These are phyloP conservation scores for Oreotrochilus melanogaster DNA, from an alignment of 2,113 vertebrate genomes.

Conservation along the genomic window DNA sequence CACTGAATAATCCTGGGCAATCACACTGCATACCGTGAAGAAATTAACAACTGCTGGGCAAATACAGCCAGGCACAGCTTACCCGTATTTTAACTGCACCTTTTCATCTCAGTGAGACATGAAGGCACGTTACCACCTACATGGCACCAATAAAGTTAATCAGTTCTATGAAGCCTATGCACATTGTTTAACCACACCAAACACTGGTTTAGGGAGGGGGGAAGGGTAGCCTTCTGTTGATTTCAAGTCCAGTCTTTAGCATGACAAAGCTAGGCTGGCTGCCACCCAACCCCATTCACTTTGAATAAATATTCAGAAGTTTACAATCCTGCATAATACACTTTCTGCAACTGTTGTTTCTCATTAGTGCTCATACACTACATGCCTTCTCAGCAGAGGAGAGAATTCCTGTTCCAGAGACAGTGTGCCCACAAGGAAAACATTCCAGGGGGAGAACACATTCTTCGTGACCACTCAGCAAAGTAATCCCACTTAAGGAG, in stretches of 20 bases:
- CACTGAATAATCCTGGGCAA: background rate
- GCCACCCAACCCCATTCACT: conserved; percentile 18
- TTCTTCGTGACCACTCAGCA: conserved; percentile 73
- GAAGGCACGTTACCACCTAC: background rate
- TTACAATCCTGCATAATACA: conserved; percentile 42
- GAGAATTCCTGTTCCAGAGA: conserved; percentile 59
- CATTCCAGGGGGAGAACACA: conserved; percentile 66
- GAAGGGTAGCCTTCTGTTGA: conserved; percentile 36
- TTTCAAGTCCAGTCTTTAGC: conserved; percentile 43
- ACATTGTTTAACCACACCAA: conserved; percentile 27
- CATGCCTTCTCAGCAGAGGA: conserved; percentile 50
- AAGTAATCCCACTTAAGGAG: conserved; percentile 58
- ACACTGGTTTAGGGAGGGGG: background rate
- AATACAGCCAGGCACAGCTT: background rate
- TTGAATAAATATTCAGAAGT: conserved; percentile 51
- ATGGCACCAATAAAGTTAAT: conserved; percentile 32
- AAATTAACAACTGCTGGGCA: background rate
- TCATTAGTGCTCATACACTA: conserved; percentile 32
- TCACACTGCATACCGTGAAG: background rate
- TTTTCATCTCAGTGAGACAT: background rate
- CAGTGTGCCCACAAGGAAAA: conserved; percentile 64
- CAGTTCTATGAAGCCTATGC: background rate
- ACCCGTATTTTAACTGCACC: conserved; percentile 1
- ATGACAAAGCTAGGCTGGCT: conserved; percentile 46
- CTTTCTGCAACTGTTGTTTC: conserved; percentile 57